Percentiles rank a stretch among this genome's conserved stretches.
These are phyloP conservation scores for Gonioctena quinquepunctata DNA, from an alignment of 1,140 invertebrate genomes.

Conservation along the genomic window DNA sequence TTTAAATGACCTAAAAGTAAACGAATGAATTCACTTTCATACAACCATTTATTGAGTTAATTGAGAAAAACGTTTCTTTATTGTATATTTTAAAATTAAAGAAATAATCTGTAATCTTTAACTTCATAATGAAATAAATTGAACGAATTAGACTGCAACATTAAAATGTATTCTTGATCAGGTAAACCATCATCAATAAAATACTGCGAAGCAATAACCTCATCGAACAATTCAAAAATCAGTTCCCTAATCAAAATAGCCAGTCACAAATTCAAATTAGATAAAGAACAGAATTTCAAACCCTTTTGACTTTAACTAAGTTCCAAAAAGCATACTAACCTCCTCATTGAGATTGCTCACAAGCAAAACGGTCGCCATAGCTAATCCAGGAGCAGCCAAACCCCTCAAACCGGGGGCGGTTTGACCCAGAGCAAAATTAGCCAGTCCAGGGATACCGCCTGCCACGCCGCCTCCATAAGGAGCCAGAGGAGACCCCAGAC, in stretches of 20 bases:
- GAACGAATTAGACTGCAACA: no score
- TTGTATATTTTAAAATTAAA: no score
- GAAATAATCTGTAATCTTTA: no score
- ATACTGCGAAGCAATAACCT: neutral
- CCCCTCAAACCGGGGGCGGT: slow-evolving; percentile 69
- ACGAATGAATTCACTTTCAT: no score
- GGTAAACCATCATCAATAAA: neutral
- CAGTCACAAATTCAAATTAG: no score
- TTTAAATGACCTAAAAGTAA: no score
- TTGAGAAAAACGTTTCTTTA: no score
- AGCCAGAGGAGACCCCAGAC: slow-evolving; percentile 69
- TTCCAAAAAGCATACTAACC: slow-evolving; percentile 61
- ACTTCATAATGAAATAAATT: no score
- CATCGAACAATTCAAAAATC: no score
- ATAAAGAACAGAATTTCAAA: neutral
- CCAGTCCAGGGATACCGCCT: slow-evolving; percentile 72
- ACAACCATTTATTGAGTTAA: no score
- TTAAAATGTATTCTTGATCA: no score
- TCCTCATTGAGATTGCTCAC: slow-evolving; percentile 92
- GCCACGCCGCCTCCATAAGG: slow-evolving; percentile 71
- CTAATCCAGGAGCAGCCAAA: slow-evolving; percentile 65
- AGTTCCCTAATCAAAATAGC: no score
- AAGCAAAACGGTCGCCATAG: slow-evolving; percentile 79
- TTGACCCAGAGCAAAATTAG: slow-evolving; percentile 71
- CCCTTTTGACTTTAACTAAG: neutral